Evolutionary conservation across 2,113 vertebrate species (phyloP), one percentile per base, ranked within the genome.

Genomic region (Sander lucioperca): DNA sequence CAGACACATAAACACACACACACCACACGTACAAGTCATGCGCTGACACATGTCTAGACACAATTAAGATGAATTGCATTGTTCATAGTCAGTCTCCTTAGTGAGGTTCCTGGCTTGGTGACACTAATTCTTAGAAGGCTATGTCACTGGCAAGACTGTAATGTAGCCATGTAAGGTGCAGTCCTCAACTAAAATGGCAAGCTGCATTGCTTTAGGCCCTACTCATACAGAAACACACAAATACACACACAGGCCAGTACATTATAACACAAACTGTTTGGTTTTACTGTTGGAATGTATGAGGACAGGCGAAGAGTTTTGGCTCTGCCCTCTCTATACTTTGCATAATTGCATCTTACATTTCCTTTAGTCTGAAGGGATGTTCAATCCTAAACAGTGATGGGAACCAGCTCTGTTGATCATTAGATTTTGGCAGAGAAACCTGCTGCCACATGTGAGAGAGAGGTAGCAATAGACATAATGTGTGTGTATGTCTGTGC

Each of bases 301-400:
- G 72, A 83, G 68, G 86, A 86, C 86, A 82, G 77, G 82, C 54
- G 39, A 84, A 82, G 74, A 79, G 56, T 82, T 90, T 89, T 93
- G 90, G 80, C 88, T 88, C 75, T 56, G 67, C 51, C 77, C 62
- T 80, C 74, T 77, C 73, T 75, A 76, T 83, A 83, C 75, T 91
- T 89, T 92, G 80, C 84, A 89, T 89, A 89, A 88, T 88, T 91
- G 80, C 76, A 74, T 85, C 79, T 86, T 91, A 88, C 86, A 73
- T 89, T 90, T 89, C 78, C 81, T 86, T 84, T 70, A 61, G 80
- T 87, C 86, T 87, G 77, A 88, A 84, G 73, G 63, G 74, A 87
- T 81, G 77, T 64, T 83, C 82, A 86, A 80, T 81, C 62, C 63
- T 53, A 61, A 86, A 87, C 63, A 72, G 82, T 77, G 69, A 86